Evolutionary conservation across 37 sponge, comb jelly and placozoan genomes (phyloP), one percentile per base, ranked within the genome.

Genomic region (Tethya wilhelma): DNA sequence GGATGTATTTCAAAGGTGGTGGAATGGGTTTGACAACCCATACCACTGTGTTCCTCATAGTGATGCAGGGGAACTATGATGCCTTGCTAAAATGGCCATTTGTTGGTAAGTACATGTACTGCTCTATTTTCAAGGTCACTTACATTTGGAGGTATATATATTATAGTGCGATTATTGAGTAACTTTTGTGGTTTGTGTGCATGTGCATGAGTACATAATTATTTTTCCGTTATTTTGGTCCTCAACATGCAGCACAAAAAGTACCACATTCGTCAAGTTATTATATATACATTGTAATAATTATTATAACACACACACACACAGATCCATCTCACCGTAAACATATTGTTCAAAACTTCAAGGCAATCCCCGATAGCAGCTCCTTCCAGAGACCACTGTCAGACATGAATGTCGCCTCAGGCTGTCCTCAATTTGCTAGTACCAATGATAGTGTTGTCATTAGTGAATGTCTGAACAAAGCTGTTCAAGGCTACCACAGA

Each of bases 11-110:
- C 33, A 90, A 94, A 79, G 94, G 94, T 12, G 94, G 90, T 76
- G 94, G 94, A 22, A 59, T 41, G 28, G 94, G 94, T 11, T 77
- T 87, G 55, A 74, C 62, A 17, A 78, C 82, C 0, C 90, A 90
- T 42, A 78, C 90, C 44, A 90, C 94, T 57, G 33, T 94, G 20
- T 93, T 93, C 75, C 85, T 93, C 75, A 90, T 93, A 17, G 5
- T 94, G 11, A 94, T 94, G 91, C 86, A 73, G 44, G 94, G 94
- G 46, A 91, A 94, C 59, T 93, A 78, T 62, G 94, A 94, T 29
- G 57, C 87, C 0, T 74, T 94, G 1, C 79, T 94, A 9, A 72
- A 68, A 73, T 94, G 94, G 94, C 94, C 94, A 1, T 94, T 86
- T 74, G 90, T n/a, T n/a, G n/a, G n/a, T n/a, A n/a, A n/a, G n/a